Conservation (phyloP, 1,140 invertebrate genomes). For the Chionoecetes opilio region DNA sequence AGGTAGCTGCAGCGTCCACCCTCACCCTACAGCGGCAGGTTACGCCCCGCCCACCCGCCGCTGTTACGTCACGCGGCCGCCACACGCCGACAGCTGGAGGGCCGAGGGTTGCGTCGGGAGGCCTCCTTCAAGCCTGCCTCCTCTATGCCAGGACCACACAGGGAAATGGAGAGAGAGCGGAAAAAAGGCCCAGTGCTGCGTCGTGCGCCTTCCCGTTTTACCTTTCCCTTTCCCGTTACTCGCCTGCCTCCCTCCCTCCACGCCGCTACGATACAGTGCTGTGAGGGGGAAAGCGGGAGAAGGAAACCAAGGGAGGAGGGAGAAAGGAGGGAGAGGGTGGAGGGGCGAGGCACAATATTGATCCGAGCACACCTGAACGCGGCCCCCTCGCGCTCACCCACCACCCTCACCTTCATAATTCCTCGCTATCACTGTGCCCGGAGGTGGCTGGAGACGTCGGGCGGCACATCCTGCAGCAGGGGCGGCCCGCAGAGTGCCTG, state of each 20-base stretch:
- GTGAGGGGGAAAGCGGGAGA: background rate
- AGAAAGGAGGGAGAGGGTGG: background rate
- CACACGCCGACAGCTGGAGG: background rate
- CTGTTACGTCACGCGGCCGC: background rate
- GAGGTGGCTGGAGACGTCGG: constrained; percentile 2
- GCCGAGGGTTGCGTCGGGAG: background rate
- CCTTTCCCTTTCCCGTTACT: background rate
- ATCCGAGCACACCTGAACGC: constrained; percentile 15
- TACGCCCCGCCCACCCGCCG: constrained; percentile 20
- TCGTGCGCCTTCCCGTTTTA: background rate
- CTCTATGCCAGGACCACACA: constrained; percentile 11
- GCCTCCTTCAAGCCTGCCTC: background rate
- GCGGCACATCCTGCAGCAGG: constrained; percentile 1
- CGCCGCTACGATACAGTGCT: background rate
- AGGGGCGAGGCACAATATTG: constrained; percentile 11
- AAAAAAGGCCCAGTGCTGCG: background rate
- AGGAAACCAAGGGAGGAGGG: background rate
- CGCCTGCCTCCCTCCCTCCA: background rate
- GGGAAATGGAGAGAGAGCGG: background rate
- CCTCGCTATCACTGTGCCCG: constrained; percentile 23
- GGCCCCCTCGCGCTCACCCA: constrained; percentile 21
- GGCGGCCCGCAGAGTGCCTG: background rate
- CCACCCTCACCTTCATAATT: constrained; percentile 14
- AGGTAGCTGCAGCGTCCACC: background rate
- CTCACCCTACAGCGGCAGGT: constrained; percentile 12